Base-by-base conservation (phyloP, 2,888 invertebrate species). In the Venusia cambrica region DNA sequence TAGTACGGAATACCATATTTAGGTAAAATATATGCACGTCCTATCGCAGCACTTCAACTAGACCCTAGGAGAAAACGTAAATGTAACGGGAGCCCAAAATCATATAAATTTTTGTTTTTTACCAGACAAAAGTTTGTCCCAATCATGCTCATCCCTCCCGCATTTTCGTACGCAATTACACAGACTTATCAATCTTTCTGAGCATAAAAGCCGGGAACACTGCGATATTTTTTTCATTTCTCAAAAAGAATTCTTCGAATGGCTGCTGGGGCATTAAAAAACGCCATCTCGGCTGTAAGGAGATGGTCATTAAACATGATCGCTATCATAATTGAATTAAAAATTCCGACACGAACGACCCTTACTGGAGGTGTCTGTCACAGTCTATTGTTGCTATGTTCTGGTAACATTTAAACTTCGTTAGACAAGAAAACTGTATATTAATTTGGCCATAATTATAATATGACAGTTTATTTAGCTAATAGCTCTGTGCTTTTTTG, bases 241-340 rank as follows among this genome's bases (percentile, higher is more conserved):
- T 45, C 32, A 31, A 22, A 48, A 44, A 49, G 45, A 50, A 51
- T 45, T 48, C 45, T 50, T 40, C 45, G 19, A 46, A 50, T 44
- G 43, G 45, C 27, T 37, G 41, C 54, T 45, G 51, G 52, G 57
- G 54, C 58, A 64, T 66, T 68, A 66, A 70, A 64, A 70, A 73
- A 70, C 65, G 62, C 66, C 65, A 62, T 62, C 62, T 47, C 50
- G 57, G 56, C 69, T 65, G 54, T 70, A 69, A 72, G 72, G 67
- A 69, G 69, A 57, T 65, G 77, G 73, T 73, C 83, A 84, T 85
- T 85, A 84, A 83, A 79, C 79, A 81, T 76, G 84, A 85, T 85
- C 74, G 79, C 78, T 83, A 84, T 85, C 84, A 83, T 87, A 85
- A 87, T 87, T 87, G 85, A 87, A 87, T 87, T 87, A 85, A 85